Base-by-base conservation (phyloP, 1,140 invertebrate genomes). In the Drosophila eugracilis region DNA sequence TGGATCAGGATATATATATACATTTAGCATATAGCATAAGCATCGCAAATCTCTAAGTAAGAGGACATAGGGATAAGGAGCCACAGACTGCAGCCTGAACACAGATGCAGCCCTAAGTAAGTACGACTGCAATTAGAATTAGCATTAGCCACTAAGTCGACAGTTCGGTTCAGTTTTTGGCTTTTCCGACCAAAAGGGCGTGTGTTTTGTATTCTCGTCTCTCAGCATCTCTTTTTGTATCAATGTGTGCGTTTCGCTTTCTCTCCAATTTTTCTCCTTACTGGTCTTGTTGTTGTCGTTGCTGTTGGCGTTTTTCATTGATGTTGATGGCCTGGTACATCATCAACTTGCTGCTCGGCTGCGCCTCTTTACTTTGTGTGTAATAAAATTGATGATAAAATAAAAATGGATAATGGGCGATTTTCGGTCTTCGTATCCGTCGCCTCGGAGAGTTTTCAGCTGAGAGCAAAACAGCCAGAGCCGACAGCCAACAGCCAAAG, bases 331-430 rank as follows among this genome's bases (percentile, higher is more conserved):
- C 45, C 52, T 78, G 58, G 60, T 81, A 55, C 77, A 77, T 73
- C 73, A 73, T 83, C 74, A 73, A 78, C 52, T 75, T 75, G 58
- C 62, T 74, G 47, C 47, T 75, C 71, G 65, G 74, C 63, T 83
- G 70, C 75, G 75, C 75, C 75, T 84, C 80, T 84, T 78, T 78
- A 76, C 80, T 85, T 83, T 78, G 58, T 70, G 79, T 70, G 80
- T 80, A 85, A 85, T 85, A 85, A 85, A 85, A 85, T 85, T 85
- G 80, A 85, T 80, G 81, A 85, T 85, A 80, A 85, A 85, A 85
- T 84, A 85, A 85, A 85, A 85, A 80, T 85, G 80, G 80, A 85
- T 85, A 85, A 85, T 85, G 80, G 76, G 67, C 81, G 76, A 85
- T 76, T 85, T 75, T 84, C 75, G 71, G 75, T 81, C 47, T 60